Evolutionary conservation across 2,797 vertebrate species (phyloP).

Genomic region (Graptemys geographica): DNA sequence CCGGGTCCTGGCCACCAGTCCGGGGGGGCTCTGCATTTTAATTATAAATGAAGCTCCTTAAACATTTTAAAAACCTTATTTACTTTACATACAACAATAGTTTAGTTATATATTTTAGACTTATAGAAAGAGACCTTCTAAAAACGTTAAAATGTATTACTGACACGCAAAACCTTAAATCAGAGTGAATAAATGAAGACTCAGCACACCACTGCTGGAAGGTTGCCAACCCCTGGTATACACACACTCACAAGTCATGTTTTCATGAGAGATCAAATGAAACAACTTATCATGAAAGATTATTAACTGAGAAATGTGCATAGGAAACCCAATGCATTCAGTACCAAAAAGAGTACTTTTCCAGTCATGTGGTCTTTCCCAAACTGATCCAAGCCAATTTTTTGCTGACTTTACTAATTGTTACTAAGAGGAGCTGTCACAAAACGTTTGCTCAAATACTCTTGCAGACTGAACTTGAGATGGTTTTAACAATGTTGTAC

Average conservation of each 20-base stretch:
- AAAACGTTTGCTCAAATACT: neutral
- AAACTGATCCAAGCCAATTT: neutral
- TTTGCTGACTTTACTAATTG: neutral
- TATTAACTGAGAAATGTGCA: neutral
- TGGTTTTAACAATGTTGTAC: accelerated
- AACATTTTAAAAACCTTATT: no score
- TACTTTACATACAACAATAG: no score
- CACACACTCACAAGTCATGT: accelerated
- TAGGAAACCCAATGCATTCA: neutral
- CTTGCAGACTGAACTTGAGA: neutral
- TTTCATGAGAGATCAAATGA: conserved; percentile 22
- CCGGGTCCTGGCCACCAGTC: no score
- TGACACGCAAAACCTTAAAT: no score
- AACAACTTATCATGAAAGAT: conserved; percentile 53
- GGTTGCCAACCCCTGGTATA: neutral
- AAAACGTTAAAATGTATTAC: no score
- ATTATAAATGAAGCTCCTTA: no score
- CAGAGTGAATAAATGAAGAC: no score
- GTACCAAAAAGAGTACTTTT: neutral
- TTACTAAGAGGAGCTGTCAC: neutral
- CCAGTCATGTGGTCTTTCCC: conserved; percentile 1
- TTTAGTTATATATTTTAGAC: no score
- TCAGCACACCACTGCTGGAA: no score
- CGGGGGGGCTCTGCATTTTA: no score
- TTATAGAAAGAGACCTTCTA: no score